Evolutionary conservation across 2,113 vertebrate species (phyloP), one percentile per base, ranked within the genome.

Genomic region (Cheirogaleus medius): DNA sequence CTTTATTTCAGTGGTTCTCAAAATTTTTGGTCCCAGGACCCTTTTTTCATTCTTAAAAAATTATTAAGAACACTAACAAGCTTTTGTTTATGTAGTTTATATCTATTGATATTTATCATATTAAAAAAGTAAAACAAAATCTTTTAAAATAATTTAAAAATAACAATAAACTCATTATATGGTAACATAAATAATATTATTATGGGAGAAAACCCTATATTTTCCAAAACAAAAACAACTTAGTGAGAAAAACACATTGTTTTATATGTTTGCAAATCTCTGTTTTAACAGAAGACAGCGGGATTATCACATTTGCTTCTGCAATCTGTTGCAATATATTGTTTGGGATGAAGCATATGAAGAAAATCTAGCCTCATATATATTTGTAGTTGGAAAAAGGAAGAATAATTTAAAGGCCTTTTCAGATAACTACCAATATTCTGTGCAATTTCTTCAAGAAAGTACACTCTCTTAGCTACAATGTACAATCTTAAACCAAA

Each of bases 141-240:
- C 74, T 84, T 84, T 78, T 56, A 47, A 54, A 54, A 7, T 82
- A 81, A 71, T 64, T 83, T 76, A 29, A 64, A 85, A 95, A 71
- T 27, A 87, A 74, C 32, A 71, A 73, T 71, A 47, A 69, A 80
- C 44, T 81, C 49, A 76, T 71, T 83, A 64, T 11, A 18, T 80
- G 14, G 71, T 94, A 66, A 86, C 6, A 60, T 68, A 77, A 81
- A 39, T 87, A 88, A 78, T 58, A 71, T 77, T 44, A 20, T 54
- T n/a, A 18, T 54, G 21, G 9, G 13, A 6, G 14, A n/a, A 66
- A 66, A 66, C 27, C 29, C 64, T 87, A 1, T 42, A 74, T 74
- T 95, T 95, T 60, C 58, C 58, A 81, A 97, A 92, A 80, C 60
- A 96, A 93, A 94, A 95, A 81, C 34, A 93, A 90, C 39, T 54